Conservation (phyloP, 2,797 vertebrate species). For the Mus minutoides region DNA sequence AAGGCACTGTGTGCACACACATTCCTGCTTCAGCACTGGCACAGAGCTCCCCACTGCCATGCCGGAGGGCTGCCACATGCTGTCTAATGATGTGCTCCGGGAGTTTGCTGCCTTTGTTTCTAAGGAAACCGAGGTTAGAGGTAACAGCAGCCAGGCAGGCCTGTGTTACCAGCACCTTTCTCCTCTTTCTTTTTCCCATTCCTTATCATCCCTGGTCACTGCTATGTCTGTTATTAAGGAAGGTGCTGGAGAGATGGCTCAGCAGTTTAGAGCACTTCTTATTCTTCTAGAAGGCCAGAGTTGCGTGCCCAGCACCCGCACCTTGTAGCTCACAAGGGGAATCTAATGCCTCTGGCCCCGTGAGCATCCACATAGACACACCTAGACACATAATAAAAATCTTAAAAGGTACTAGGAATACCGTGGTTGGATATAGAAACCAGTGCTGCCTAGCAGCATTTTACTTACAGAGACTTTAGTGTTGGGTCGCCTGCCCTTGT, state of each 20-base stretch:
- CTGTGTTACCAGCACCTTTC: background rate
- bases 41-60: too few relatives aligned
- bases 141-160: accelerated
- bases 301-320: background rate
- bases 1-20: background rate
- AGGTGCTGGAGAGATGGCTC: background rate
- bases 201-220: accelerated
- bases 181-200: background rate
- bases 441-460: background rate
- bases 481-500: background rate
- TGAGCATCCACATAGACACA: background rate
- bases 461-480: background rate
- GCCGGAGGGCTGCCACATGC: accelerated
- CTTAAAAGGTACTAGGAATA: background rate
- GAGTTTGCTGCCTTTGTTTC: background rate
- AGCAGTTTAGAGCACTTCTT: background rate
- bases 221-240: background rate
- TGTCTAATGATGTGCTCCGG: background rate
- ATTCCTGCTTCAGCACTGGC: background rate
- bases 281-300: background rate
- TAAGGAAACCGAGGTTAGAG: background rate
- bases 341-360: background rate
- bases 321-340: background rate
- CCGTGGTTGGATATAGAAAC: background rate
- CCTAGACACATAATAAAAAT: background rate